Percentiles rank a stretch among this genome's conserved stretches.
phyloP scores from a whole-genome alignment of 2,888 invertebrate genomes.

The Rotaria macrura region DNA sequence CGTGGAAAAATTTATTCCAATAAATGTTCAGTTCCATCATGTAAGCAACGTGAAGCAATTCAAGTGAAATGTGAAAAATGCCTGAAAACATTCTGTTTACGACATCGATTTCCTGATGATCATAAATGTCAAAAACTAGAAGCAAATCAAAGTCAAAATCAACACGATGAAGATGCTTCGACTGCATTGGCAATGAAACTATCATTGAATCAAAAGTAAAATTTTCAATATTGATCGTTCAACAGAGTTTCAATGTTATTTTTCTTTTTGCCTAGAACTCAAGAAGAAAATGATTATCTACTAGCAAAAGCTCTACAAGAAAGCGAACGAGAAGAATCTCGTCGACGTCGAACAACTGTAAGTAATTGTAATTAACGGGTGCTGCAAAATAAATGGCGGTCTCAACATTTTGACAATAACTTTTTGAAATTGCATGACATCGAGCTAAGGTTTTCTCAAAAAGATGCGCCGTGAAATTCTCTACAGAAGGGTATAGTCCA shows the following conservation, averaged over 20 bases:
- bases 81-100: conserved; percentile 70
- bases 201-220: not conserved
- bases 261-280: not conserved
- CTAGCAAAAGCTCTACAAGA: conserved; percentile 7
- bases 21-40: conserved; percentile 70
- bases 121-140: conserved; percentile 47
- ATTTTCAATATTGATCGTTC: no score
- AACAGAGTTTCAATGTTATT: no score
- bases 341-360: not conserved
- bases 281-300: not conserved
- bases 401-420: no score
- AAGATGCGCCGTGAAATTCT: no score
- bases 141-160: not conserved
- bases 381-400: no score
- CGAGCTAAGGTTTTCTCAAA: no score
- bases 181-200: not conserved
- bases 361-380: no score
- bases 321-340: conserved; percentile 5
- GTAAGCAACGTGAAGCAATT: conserved; percentile 74
- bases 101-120: conserved; percentile 66
- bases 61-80: conserved; percentile 64
- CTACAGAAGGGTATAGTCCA: no score
- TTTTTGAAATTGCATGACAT: no score
- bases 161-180: not conserved
- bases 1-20: conserved; percentile 66